These are phyloP conservation scores for Carcharodon carcharias DNA, from an alignment of 2,797 vertebrate species.

Conservation along the genomic window DNA sequence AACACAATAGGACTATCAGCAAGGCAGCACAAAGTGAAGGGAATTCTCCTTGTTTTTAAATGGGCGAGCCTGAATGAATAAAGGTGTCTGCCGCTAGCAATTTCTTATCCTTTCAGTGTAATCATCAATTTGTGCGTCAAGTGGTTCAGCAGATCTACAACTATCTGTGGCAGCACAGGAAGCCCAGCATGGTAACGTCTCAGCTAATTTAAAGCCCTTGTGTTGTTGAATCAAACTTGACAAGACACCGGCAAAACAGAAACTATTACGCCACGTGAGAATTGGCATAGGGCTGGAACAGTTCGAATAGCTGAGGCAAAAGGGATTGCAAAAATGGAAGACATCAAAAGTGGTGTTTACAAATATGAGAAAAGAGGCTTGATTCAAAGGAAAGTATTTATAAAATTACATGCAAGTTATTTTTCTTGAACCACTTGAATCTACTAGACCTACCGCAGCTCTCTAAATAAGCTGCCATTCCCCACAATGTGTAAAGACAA, in stretches of 20 bases:
- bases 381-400: background rate
- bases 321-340: constrained; percentile 46
- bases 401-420: background rate
- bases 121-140: constrained; percentile 60
- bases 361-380: background rate
- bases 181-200: constrained; percentile 57
- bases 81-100: constrained; percentile 52
- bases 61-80: constrained; percentile 47
- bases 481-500: background rate
- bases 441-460: background rate
- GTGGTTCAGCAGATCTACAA: constrained; percentile 49
- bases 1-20: constrained; percentile 48
- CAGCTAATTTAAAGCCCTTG: constrained; percentile 63
- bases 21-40: constrained; percentile 48
- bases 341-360: background rate
- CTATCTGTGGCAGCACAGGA: constrained; percentile 47
- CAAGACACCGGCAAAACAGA: constrained; percentile 57
- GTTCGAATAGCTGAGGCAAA: constrained; percentile 57
- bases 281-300: constrained; percentile 51
- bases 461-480: background rate
- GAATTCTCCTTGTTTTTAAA: constrained; percentile 47
- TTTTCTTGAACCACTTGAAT: background rate
- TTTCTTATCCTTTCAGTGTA: constrained; percentile 55
- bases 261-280: constrained; percentile 61
- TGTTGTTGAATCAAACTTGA: constrained; percentile 60